Evolutionary conservation across 2,888 invertebrate genomes (phyloP), one percentile per base, ranked within the genome.

Genomic region (Platynereis dumerilii): DNA sequence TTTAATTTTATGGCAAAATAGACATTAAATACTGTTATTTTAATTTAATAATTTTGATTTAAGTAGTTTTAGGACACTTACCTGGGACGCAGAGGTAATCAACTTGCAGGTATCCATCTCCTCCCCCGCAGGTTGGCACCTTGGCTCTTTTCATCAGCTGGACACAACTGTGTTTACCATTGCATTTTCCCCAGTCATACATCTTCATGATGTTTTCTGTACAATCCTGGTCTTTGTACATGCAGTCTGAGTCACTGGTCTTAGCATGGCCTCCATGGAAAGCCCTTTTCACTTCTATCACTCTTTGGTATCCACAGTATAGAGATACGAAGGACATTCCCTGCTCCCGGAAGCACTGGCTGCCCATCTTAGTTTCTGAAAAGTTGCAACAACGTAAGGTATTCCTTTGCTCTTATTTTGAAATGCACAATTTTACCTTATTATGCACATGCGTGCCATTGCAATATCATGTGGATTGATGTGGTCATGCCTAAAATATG

Each of bases 291-390:
- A 68, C 62, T 1, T 59, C 65, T 29, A 68, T 66, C 22, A 68
- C 66, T 22, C 54, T 59, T 28, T 58, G 20, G 39, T 20, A 44
- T n/a, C 68, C 68, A 60, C 68, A 68, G 58, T 63, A 68, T 2
- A 68, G 57, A 26, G 68, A 66, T 12, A 68, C 63, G 44, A 68
- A 68, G 26, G 68, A 42, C 34, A 68, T 58, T n/a, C 54, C 42
- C 3, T 22, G 10, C 20, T 1, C 26, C 15, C 28, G 10, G 45
- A 62, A 62, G 27, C 68, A 68, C 48, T 68, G 68, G 24, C 60
- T 63, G 26, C 60, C 58, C 39, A 27, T 28, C 27, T 65, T 68
- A 5, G 54, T 12, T 10, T 52, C 65, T 67, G 64, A 12, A 61
- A 26, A n/a, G n/a, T 17, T 12, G 29, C 7, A 34, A 34, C 5